Evolutionary conservation across 37 sponge, comb jelly and placozoan genomes (phyloP), one percentile per base, ranked within the genome.

Genomic region (Eunapius fragilis): DNA sequence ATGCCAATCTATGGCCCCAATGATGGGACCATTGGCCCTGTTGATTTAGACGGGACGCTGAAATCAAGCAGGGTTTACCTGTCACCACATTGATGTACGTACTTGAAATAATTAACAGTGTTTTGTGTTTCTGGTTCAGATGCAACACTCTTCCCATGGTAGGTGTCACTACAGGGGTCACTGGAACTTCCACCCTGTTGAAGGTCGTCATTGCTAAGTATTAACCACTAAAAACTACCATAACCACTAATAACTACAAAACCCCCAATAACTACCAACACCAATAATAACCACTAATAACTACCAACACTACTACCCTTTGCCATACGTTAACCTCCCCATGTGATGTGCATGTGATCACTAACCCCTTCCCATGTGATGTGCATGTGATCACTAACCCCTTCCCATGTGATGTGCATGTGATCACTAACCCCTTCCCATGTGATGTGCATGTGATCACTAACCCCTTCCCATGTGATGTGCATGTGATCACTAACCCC

Each of bases 1-100:
- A 76, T 93, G 94, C 87, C 87, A 93, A 82, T 93, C 94, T 74
- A 93, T 93, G 25, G 88, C 94, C 26, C 85, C 94, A 72, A 93
- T 75, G 77, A 93, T 84, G 17, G 71, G 74, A 25, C 33, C 58
- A 24, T 69, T 45, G 11, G 58, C 33, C 70, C 93, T 89, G 72
- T 28, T 31, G 69, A 33, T 48, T 50, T 13, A 34, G 3, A 28
- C 2, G 74, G 27, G 32, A 3, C 41, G 6, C 6, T 6, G 6
- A 41, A 41, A 27, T 41, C 25, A 83, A 47, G 12, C 0, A 7
- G 2, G 31, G 35, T 31, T 33, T 74, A 83, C 73, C n/a, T 17
- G 25, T 19, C 25, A 19, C 23, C 11, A 38, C 26, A 37, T 28
- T 25, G 68, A 23, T 3, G 27, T 1, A 68, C 35, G 9, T 78